Evolutionary conservation across 2,888 invertebrate genomes (phyloP), one percentile per base, ranked within the genome.

Genomic region (Thymelicus lineola): DNA sequence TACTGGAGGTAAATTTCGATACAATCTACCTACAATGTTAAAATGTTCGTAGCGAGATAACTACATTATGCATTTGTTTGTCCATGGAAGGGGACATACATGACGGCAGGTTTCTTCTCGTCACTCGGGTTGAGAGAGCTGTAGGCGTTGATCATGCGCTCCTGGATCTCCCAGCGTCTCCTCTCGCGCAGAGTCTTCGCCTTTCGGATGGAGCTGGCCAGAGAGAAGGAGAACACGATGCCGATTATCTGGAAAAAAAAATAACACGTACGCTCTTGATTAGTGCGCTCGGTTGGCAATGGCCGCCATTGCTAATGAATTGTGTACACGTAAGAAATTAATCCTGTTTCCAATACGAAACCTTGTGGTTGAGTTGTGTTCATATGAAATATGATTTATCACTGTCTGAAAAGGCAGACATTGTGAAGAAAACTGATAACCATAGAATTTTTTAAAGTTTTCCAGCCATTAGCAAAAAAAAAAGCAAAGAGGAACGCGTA

Each of bases 201-300:
- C 74, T 95, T 95, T 72, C 97, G 96, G 82, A 99, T 97, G 3
- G 97, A 96, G 82, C 96, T 96, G 71, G 98, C 98, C 86, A 99
- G 91, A 90, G 97, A 97, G 86, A 97, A 97, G 1, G 98, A 97
- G 84, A 98, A 98, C 74, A 98, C 94, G 63, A 98, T 96, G 75
- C 98, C 98, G 80, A 98, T 94, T 58, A 98, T 91, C 97, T 97
- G 90, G 63, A 94, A 94, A 74, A 71, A 76, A 60, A 73, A n/a
- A 35, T 42, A 73, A 75, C 65, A 14, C 20, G 36, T n/a, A 36
- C n/a, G n/a, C 17, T 50, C 15, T 50, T 50, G 7, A 50, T 17
- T 50, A 17, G 17, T 17, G 17, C 7, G 7, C 6, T 5, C 17
- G 15, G 15, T 50, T 50, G 15, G 17, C 50, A 17, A 17, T 50